Evolutionary conservation across 2,888 invertebrate genomes (phyloP).

Genomic region (Drosophila quinaria): DNA sequence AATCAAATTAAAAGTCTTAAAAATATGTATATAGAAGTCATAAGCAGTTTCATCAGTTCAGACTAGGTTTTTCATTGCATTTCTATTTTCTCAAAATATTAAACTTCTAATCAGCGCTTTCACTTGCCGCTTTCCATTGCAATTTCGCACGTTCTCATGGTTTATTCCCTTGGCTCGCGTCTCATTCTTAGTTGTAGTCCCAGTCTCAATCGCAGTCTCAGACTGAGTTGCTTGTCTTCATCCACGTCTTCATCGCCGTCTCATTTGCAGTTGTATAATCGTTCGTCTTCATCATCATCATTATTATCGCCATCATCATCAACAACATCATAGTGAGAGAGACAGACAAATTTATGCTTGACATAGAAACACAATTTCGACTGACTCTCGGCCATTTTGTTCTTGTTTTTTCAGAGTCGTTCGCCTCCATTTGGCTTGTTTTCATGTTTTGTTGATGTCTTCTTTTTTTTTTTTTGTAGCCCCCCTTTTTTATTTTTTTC

Average conservation of each 20-base stretch:
- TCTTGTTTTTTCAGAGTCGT: slow-evolving; percentile 28
- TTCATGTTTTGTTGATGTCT: slow-evolving; percentile 26
- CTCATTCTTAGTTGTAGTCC: slow-evolving; percentile 5
- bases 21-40: too few relatives aligned
- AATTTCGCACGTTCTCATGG: slow-evolving; percentile 6
- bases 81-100: not conserved
- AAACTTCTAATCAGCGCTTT: not conserved
- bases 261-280: slow-evolving; percentile 58
- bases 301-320: slow-evolving; percentile 1
- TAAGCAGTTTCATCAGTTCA: not conserved
- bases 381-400: slow-evolving; percentile 71
- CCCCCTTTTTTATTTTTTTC: not conserved
- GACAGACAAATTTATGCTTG: slow-evolving; percentile 74
- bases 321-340: slow-evolving; percentile 3
- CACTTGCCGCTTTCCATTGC: not conserved
- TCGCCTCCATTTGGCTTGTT: slow-evolving; percentile 50
- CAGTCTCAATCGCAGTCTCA: not conserved
- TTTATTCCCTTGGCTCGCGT: slow-evolving; percentile 17
- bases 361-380: slow-evolving; percentile 79
- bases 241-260: slow-evolving; percentile 32
- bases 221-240: not conserved
- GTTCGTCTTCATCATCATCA: slow-evolving; percentile 59
- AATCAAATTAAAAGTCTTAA: too few relatives aligned
- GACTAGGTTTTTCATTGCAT: not conserved
- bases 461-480: slow-evolving; percentile 12